Evolutionary conservation across 2,797 vertebrate genomes (phyloP), one percentile per base, ranked within the genome.

Genomic region (Hoplostethus mediterraneus): DNA sequence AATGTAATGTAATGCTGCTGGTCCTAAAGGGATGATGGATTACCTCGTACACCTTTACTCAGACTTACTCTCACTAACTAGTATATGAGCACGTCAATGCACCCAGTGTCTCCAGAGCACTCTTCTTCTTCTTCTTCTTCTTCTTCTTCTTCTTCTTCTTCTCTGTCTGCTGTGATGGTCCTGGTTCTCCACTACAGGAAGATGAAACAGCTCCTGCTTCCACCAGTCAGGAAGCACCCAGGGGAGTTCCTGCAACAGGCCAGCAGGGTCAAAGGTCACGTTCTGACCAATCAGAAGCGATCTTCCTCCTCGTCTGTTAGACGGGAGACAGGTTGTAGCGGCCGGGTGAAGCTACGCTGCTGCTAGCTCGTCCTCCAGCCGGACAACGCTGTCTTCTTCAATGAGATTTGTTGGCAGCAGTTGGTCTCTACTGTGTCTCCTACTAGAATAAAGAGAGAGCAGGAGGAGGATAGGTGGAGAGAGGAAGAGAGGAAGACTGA

Each of bases 181-280:
- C 3, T 12, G 44, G 9, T 21, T 8, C 38, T 40, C 38, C 38
- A 40, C 38, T 40, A 40, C 38, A 40, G 21, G 31, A n/a, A 28
- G 54, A 78, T 47, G 8, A 63, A 55, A 61, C 9, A 72, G 55
- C 68, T 30, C n/a, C 54, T 7, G 48, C 56, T 51, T 66, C 67
- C 78, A 68, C 5, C 75, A 53, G 66, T 68, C 66, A 82, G 83
- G 21, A 21, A 21, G 21, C 21, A 21, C 1, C 85, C 79, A 82
- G 21, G 10, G 40, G 16, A 67, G 40, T 53, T 75, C 71, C 76
- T 55, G 76, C 77, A 54, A 67, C 58, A 74, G 63, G 53, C 52
- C 30, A 75, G 82, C 67, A 79, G 65, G 68, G 80, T 66, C 81
- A 84, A 78, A 85, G 82, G 77, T 56, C 79, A 65, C 25, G 10